Base-by-base conservation (phyloP, 2,113 vertebrate species). In the Centropus bengalensis region DNA sequence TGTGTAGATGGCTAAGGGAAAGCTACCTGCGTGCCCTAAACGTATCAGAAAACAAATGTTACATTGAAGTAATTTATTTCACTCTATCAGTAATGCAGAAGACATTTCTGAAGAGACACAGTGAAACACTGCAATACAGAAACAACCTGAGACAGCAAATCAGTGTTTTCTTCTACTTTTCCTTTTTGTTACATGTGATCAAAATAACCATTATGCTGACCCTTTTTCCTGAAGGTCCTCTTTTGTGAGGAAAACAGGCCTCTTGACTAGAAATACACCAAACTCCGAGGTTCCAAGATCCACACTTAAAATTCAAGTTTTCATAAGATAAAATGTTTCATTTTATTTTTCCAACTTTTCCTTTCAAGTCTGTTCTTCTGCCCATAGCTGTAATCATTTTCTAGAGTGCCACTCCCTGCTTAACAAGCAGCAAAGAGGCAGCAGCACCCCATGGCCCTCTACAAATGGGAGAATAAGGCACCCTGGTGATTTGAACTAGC, bases 11-110 rank as follows among this genome's bases (percentile, higher is more conserved):
- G 67, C 26, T 89, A 67, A 94, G 22, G 59, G 63, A 86, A 81
- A 86, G 62, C 27, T 52, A 83, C 16, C 33, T 63, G n/a, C 3
- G 0, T 17, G 51, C 51, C 28, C 33, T 63, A 70, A 0, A 0
- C 30, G 42, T 38, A 84, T n/a, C 56, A 55, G 33, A 55, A 86
- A 45, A 49, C 51, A 55, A 36, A 15, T 62, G 88, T 51, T 36
- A 51, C n/a, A 84, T 11, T 17, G 54, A 66, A 8, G 12, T 21
- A 28, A 60, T 5, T 40, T 55, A 22, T 70, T 8, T 62, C 55
- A 58, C 16, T 71, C 36, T 44, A 30, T 0, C 59, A 22, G 5
- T 44, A 80, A 63, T 5, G 33, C 49, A 45, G 69, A 69, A 19
- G 21, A 52, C 2, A 8, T 15, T 89, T 82, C 78, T 68, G 85